Percentiles rank a stretch among this genome's conserved stretches.
Conservation (phyloP, 2,797 vertebrate genomes). For the Enteromius viviparus region DNA sequence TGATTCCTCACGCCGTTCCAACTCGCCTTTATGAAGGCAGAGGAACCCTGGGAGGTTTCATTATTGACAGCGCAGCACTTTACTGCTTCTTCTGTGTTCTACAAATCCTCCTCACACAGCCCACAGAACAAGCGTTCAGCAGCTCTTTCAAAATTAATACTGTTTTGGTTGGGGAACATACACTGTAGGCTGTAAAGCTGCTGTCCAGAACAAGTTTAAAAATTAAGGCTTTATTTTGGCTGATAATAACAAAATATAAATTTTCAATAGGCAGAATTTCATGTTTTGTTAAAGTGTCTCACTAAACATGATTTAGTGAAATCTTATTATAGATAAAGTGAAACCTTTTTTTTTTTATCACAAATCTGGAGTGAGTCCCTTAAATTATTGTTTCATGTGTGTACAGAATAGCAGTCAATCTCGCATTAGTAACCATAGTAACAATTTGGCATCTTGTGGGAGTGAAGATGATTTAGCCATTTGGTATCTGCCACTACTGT, state of each 20-base stretch:
- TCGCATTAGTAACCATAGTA: too few species aligned
- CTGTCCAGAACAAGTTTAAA: neutral
- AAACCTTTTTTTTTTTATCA: too few species aligned
- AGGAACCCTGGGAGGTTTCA: slow-evolving; percentile 15
- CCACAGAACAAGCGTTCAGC: slow-evolving; percentile 13
- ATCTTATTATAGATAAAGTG: too few species aligned
- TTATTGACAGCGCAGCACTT: slow-evolving; percentile 20
- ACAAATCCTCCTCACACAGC: neutral
- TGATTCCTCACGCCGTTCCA: slow-evolving; percentile 13
- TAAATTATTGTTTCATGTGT: too few species aligned
- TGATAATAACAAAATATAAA: neutral
- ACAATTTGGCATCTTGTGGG: too few species aligned
- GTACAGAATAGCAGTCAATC: too few species aligned
- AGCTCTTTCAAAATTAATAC: slow-evolving; percentile 20
- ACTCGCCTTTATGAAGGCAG: slow-evolving; percentile 8
- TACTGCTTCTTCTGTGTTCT: slow-evolving; percentile 34
- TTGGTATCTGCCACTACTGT: too few species aligned
- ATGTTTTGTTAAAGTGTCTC: neutral
- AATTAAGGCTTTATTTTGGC: neutral
- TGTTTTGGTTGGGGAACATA: slow-evolving; percentile 25
- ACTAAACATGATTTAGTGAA: neutral
- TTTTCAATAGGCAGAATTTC: neutral
- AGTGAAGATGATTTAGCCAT: too few species aligned
- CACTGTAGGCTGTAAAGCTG: neutral
- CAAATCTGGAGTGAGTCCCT: too few species aligned